A percentile compares a stretch with the other conserved stretches of the same genome.
These are phyloP conservation scores for Drosophila prostipennis DNA, from an alignment of 2,888 invertebrate genomes.

Conservation along the genomic window DNA sequence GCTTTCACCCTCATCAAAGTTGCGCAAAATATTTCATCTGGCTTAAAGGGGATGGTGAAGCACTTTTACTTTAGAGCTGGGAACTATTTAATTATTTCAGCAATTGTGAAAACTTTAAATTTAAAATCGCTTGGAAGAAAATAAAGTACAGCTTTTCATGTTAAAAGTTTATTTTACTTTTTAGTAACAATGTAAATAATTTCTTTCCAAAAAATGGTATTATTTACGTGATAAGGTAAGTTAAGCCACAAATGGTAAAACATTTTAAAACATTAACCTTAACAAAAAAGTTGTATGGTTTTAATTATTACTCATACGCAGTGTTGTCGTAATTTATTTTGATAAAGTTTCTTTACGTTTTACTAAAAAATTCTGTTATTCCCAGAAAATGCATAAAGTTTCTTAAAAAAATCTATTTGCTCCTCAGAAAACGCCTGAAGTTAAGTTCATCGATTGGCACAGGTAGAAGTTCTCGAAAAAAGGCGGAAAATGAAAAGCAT, in stretches of 20 bases:
- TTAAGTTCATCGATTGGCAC: neutral
- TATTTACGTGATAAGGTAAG: too few species aligned
- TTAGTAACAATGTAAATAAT: too few species aligned
- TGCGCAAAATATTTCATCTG: too few species aligned
- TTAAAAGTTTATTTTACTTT: too few species aligned
- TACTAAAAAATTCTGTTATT: neutral
- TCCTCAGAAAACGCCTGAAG: neutral
- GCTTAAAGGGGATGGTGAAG: too few species aligned
- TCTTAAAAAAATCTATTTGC: neutral
- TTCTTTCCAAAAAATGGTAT: too few species aligned
- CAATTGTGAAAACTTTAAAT: neutral
- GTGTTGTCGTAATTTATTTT: neutral
- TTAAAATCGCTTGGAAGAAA: too few species aligned
- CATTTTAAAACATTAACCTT: neutral
- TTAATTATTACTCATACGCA: constrained; percentile 1
- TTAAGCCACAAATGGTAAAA: too few species aligned
- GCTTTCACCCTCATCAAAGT: neutral
- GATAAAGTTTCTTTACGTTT: neutral
- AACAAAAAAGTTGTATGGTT: neutral
- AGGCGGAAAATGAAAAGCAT: constrained; percentile 22
- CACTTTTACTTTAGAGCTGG: too few species aligned
- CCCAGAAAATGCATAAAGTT: neutral
- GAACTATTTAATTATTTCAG: too few species aligned
- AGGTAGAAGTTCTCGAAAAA: neutral
- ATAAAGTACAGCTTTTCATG: too few species aligned